Conservation (phyloP, 2,888 invertebrate species). For the Drosophila niveifrons region DNA sequence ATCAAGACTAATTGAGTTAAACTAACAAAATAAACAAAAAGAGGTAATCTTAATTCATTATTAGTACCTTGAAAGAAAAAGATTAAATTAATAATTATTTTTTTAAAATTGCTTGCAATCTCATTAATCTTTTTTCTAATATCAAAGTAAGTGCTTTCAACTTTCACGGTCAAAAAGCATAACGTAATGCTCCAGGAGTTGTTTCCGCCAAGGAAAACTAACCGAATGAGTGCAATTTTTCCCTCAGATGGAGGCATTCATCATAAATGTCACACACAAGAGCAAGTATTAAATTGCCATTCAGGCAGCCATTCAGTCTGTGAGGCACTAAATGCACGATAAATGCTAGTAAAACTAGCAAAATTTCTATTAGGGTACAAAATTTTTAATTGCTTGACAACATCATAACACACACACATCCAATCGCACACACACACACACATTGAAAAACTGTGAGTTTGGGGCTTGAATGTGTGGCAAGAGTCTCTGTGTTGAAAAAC, state of each 20-base stretch:
- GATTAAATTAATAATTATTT: too few species aligned
- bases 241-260: conserved; percentile 24
- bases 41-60: too few species aligned
- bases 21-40: too few species aligned
- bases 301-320: conserved; percentile 33
- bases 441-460: neutral
- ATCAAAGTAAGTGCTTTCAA: too few species aligned
- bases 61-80: too few species aligned
- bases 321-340: conserved; percentile 56
- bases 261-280: conserved; percentile 59
- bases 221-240: neutral
- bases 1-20: too few species aligned
- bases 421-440: conserved; percentile 27
- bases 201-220: neutral
- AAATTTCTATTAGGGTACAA: conserved; percentile 65
- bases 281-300: conserved; percentile 36
- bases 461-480: neutral
- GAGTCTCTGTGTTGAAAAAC: conserved; percentile 36
- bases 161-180: too few species aligned
- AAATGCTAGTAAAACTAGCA: conserved; percentile 58
- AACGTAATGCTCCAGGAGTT: neutral
- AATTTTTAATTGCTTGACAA: conserved; percentile 74
- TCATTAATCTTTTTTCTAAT: too few species aligned
- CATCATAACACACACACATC: conserved; percentile 61
- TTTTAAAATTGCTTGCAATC: too few species aligned